These are phyloP conservation scores for Formica exsecta DNA, from an alignment of 1,140 invertebrate genomes.

Conservation along the genomic window DNA sequence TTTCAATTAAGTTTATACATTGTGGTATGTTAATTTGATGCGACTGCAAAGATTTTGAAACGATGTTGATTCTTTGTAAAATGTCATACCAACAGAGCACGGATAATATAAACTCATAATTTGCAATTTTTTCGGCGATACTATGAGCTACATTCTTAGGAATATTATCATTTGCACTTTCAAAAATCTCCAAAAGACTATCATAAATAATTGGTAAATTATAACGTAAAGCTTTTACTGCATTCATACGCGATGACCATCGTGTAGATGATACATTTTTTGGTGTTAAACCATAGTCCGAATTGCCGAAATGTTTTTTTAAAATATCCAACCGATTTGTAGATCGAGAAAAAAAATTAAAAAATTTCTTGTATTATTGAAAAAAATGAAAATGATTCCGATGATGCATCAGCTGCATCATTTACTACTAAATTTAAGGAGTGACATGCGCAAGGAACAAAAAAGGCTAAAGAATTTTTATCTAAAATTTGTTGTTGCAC, in stretches of 20 bases:
- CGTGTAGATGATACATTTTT: too few relatives aligned
- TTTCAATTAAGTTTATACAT: slow-evolving; percentile 1
- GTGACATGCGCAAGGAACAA: neutral
- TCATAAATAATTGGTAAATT: neutral
- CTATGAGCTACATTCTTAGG: neutral
- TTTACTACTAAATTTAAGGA: slow-evolving; percentile 1
- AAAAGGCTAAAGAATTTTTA: neutral
- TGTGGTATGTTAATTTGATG: slow-evolving; percentile 5
- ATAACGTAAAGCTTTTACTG: too few relatives aligned
- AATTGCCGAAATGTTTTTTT: too few relatives aligned
- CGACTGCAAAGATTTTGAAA: neutral
- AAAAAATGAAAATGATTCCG: too few relatives aligned
- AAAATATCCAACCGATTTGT: too few relatives aligned
- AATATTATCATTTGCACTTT: neutral
- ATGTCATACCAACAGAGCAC: neutral
- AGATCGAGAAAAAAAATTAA: too few relatives aligned
- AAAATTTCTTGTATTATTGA: too few relatives aligned
- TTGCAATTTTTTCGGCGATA: too few relatives aligned
- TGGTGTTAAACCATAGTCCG: too few relatives aligned
- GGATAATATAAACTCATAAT: neutral
- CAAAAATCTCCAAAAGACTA: neutral
- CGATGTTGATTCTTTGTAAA: neutral
- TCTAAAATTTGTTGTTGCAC: neutral
- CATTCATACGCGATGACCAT: too few relatives aligned
- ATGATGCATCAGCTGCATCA: neutral